Conservation (phyloP, 2,113 vertebrate species). For the Vimba vimba region DNA sequence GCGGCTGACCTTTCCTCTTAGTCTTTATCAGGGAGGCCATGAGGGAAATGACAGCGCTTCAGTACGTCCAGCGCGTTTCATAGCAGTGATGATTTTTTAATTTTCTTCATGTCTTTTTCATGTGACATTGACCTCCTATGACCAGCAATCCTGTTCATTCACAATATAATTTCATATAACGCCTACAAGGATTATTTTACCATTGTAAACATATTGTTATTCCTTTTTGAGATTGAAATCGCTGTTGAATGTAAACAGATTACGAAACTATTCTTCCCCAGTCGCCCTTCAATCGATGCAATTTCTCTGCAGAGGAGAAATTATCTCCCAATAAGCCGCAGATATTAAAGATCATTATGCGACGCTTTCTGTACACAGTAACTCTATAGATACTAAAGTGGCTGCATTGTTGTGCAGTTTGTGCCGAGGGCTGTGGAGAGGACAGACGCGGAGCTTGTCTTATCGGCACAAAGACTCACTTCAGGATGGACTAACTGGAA, state of each 20-base stretch:
- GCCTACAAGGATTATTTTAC: not conserved
- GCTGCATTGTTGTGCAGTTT: not conserved
- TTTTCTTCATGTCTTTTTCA: not conserved
- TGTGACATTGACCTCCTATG: not conserved
- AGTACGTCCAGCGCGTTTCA: not conserved
- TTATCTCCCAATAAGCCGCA: conserved; percentile 20
- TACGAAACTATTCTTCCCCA: not conserved
- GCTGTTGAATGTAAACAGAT: not conserved
- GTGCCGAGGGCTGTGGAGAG: not conserved
- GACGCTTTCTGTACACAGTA: conserved; percentile 22
- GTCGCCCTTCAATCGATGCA: not conserved
- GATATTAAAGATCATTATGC: conserved; percentile 51
- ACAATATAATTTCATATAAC: not conserved
- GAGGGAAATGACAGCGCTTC: conserved; percentile 26
- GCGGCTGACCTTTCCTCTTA: conserved; percentile 21
- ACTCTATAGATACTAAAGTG: conserved; percentile 13
- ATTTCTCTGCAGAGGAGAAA: not conserved
- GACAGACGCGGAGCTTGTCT: conserved; percentile 2
- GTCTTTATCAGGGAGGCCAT: conserved; percentile 19
- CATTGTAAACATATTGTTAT: not conserved
- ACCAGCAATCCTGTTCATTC: not conserved
- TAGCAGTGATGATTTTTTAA: not conserved
- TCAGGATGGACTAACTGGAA: conserved; percentile 44
- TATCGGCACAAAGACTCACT: conserved; percentile 38
- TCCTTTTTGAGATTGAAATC: not conserved